Conservation (phyloP, 2,888 invertebrate species). For the Aphodius granarius region DNA sequence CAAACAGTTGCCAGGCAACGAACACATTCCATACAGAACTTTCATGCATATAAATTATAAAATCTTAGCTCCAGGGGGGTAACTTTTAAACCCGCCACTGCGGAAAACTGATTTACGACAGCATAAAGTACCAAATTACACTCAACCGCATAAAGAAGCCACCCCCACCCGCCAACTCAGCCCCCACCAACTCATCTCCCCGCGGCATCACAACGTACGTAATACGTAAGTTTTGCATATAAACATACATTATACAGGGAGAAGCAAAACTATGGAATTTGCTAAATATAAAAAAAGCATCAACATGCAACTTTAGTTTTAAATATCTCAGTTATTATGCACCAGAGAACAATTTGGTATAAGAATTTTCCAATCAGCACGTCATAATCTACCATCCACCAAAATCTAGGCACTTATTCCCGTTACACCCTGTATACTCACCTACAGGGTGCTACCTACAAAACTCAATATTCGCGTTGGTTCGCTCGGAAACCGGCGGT, state of each 20-base stretch:
- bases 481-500: too few species aligned
- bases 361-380: too few species aligned
- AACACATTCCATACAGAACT: neutral
- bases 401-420: too few species aligned
- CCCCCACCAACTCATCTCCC: too few species aligned
- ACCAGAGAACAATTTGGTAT: too few species aligned
- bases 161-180: neutral
- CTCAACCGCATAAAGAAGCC: neutral
- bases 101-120: conserved; percentile 11
- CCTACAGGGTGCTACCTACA: too few species aligned
- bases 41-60: neutral
- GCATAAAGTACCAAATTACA: conserved; percentile 13
- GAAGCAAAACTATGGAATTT: neutral
- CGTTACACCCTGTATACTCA: too few species aligned
- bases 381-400: too few species aligned
- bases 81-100: neutral
- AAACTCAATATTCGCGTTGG: too few species aligned
- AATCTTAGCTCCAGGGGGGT: neutral
- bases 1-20: neutral
- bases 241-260: neutral
- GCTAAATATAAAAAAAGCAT: too few species aligned
- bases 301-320: too few species aligned
- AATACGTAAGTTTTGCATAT: neutral
- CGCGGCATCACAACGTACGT: neutral
- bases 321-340: too few species aligned